Evolutionary conservation across 2,797 vertebrate species (phyloP).

Genomic region (Lithobates pipiens): DNA sequence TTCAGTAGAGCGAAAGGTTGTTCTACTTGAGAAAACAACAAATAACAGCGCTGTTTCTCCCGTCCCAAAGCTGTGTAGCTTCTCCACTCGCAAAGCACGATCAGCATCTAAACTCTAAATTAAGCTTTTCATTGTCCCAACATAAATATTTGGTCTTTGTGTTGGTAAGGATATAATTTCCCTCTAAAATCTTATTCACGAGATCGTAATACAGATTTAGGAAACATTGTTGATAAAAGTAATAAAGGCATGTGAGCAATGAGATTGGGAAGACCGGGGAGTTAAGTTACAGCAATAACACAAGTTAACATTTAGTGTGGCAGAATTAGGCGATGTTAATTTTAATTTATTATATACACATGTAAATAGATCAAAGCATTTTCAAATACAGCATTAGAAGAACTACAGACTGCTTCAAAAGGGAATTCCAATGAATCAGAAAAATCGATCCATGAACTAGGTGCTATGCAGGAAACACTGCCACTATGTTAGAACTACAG

Average conservation of each 20-base stretch:
- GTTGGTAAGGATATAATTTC: neutral
- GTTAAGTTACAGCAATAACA: neutral
- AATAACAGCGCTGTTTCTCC: neutral
- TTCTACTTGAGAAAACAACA: slow-evolving; percentile 28
- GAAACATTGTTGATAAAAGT: neutral
- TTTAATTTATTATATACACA: neutral
- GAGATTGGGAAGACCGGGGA: neutral
- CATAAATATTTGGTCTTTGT: neutral
- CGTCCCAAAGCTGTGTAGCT: neutral
- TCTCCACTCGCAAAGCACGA: neutral
- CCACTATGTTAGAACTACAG: neutral
- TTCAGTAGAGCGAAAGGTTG: slow-evolving; percentile 41
- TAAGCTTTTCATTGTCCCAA: neutral
- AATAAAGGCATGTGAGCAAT: neutral
- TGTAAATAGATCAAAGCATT: neutral
- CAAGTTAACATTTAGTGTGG: neutral
- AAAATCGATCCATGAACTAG: too few species aligned
- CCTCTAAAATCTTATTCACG: slow-evolving; percentile 1
- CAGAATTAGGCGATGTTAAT: neutral
- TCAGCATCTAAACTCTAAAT: slow-evolving; percentile 1
- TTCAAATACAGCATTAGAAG: too few species aligned
- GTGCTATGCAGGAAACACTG: neutral
- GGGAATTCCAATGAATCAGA: too few species aligned
- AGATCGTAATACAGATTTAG: neutral
- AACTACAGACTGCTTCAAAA: too few species aligned